Evolutionary conservation across 2,888 invertebrate genomes (phyloP).

Genomic region (Hololepta plana): DNA sequence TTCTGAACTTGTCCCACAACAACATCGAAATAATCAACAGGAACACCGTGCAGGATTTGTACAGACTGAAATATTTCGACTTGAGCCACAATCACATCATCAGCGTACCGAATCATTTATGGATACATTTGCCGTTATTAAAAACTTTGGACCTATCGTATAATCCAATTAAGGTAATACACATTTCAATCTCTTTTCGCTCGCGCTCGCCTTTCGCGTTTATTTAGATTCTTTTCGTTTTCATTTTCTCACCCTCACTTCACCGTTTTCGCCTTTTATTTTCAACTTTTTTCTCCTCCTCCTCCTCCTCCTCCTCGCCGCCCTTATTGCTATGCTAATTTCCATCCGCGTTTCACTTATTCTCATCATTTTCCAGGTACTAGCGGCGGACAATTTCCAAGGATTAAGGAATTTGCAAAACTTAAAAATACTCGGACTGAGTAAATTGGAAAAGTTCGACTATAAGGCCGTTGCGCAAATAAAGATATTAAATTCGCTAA

Average conservation of each 20-base stretch:
- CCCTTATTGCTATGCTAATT: too few relatives aligned
- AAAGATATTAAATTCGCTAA: conserved; percentile 48
- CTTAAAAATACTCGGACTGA: conserved; percentile 56
- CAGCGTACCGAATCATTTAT: conserved; percentile 55
- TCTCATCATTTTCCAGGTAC: conserved; percentile 38
- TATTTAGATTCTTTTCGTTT: too few relatives aligned
- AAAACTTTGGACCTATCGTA: conserved; percentile 61
- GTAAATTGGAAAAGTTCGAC: conserved; percentile 55
- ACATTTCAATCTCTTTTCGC: too few relatives aligned
- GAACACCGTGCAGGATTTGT: conserved; percentile 52
- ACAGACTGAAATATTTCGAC: conserved; percentile 52
- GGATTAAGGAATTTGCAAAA: conserved; percentile 53
- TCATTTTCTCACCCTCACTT: too few relatives aligned
- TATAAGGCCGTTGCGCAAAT: conserved; percentile 56
- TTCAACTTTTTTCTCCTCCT: too few relatives aligned
- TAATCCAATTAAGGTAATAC: conserved; percentile 59
- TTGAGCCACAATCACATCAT: conserved; percentile 60
- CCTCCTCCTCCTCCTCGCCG: too few relatives aligned
- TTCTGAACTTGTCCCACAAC: conserved; percentile 66
- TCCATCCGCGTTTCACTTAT: too few relatives aligned
- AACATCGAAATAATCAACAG: conserved; percentile 48
- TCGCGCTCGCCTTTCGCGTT: too few relatives aligned
- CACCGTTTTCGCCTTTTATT: too few relatives aligned
- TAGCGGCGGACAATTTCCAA: conserved; percentile 51
- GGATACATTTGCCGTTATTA: conserved; percentile 52